A percentile compares a stretch with the other conserved stretches of the same genome.
Conservation (phyloP, 1,140 invertebrate species). For the Drosophila ambigua region DNA sequence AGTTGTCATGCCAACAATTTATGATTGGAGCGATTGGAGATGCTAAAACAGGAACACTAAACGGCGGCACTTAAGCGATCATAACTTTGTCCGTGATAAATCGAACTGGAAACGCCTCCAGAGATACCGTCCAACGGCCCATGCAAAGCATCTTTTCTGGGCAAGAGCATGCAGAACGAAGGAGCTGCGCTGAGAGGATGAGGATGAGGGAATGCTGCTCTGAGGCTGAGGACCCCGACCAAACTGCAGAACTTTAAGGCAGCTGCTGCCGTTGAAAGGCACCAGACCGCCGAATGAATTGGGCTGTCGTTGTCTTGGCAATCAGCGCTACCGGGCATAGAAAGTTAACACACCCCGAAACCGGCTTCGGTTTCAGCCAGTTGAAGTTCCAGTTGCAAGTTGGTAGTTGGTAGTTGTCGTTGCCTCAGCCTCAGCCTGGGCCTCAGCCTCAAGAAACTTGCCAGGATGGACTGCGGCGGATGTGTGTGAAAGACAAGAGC, state of each 20-base stretch:
- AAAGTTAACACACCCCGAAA: constrained; percentile 72
- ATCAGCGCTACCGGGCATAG: constrained; percentile 76
- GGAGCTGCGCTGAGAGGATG: neutral
- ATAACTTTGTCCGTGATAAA: constrained; percentile 74
- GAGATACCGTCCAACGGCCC: constrained; percentile 34
- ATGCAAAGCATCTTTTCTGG: constrained; percentile 51
- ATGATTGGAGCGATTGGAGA: constrained; percentile 53
- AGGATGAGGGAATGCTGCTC: neutral
- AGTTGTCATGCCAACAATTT: constrained; percentile 67
- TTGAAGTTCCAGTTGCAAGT: constrained; percentile 37
- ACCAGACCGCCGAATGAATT: constrained; percentile 68
- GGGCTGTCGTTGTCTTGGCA: constrained; percentile 63
- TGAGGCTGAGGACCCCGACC: constrained; percentile 30
- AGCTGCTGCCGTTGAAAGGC: constrained; percentile 49
- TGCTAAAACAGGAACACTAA: constrained; percentile 53
- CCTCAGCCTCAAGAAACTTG: constrained; percentile 46
- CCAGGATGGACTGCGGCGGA: constrained; percentile 76
- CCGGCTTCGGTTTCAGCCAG: constrained; percentile 73
- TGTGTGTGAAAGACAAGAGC: constrained; percentile 34
- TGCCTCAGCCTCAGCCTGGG: constrained; percentile 11
- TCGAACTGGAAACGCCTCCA: constrained; percentile 69
- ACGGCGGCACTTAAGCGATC: constrained; percentile 73
- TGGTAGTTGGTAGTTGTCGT: constrained; percentile 40
- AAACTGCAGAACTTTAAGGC: neutral
- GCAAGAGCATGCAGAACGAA: constrained; percentile 5